Base-by-base conservation (phyloP, 2,113 vertebrate species). In the Scomber colias region DNA sequence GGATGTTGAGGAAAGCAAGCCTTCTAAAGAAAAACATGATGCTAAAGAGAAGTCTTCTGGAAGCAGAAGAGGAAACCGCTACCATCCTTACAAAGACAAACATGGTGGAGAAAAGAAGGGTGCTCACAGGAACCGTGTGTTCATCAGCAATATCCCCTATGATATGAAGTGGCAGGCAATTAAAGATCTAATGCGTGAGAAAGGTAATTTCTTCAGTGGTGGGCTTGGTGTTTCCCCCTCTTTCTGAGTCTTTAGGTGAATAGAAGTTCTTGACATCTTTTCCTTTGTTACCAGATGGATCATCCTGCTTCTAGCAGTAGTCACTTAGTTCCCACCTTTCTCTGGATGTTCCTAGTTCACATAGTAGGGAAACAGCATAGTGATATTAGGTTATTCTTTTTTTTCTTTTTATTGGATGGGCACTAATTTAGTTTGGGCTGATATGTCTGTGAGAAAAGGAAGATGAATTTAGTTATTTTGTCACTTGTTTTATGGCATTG, bases 151-250 rank as follows among this genome's bases (percentile, higher is more conserved):
- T 90, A 99, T 99, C 87, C 98, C 98, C 0, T 99, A 99, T 94
- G 98, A 99, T 91, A 98, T 98, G 97, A 99, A 99, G 93, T 99
- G 98, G 98, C 98, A 99, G 95, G 97, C 97, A 75, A 99, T 99
- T 93, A 99, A 99, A 98, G 98, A 99, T 94, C 96, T 99, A 61
- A 99, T 99, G 98, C 96, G 98, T 91, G 98, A 99, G 88, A 99
- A 98, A 99, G 98, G 98, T 99, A 99, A 93, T 84, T 48, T 88
- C 77, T 71, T 65, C 70, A 31, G 35, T 53, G 66, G 74, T 70
- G 50, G 82, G 86, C 75, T 75, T 78, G 65, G 55, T 71, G 35
- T 86, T 21, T 49, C 30, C 62, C 19, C 40, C 57, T 70, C 45
- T 71, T 19, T 77, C 68, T 83, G 1, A 56, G 72, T 77, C 72